Percentiles rank a stretch among this genome's conserved stretches.
phyloP scores from a whole-genome alignment of 2,888 invertebrate species.

The Lepidocyrtoides sp. region DNA sequence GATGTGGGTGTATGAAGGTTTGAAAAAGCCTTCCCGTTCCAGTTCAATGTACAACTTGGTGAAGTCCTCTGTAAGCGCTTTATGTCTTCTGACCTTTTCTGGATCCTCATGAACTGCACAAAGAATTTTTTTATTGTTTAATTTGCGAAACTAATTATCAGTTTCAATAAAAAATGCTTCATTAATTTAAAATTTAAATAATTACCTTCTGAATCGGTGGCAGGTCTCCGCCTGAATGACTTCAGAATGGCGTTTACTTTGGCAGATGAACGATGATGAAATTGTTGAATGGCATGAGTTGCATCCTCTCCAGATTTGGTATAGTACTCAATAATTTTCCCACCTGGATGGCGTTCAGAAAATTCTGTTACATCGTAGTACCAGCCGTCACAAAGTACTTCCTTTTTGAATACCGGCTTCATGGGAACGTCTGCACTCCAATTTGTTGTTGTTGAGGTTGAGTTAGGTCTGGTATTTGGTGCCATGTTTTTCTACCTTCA shows the following conservation, averaged over 20 bases:
- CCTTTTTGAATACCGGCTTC: too few relatives aligned
- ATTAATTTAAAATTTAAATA: not conserved
- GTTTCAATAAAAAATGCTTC: not conserved
- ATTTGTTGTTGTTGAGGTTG: too few relatives aligned
- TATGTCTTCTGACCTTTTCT: conserved; percentile 69
- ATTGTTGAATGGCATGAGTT: conserved; percentile 78
- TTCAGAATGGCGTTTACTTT: conserved; percentile 79
- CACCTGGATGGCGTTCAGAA: conserved; percentile 76
- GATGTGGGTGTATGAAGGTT: conserved; percentile 82
- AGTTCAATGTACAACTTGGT: conserved; percentile 81
- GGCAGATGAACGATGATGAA: conserved; percentile 78
- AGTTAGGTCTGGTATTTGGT: too few relatives aligned
- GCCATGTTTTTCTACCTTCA: too few relatives aligned
- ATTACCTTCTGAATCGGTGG: conserved; percentile 76
- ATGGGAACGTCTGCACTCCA: too few relatives aligned
- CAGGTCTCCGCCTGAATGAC: conserved; percentile 76
- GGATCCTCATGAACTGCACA: conserved; percentile 54
- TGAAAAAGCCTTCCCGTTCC: conserved; percentile 82
- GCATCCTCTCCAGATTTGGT: conserved; percentile 82
- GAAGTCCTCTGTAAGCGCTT: conserved; percentile 83
- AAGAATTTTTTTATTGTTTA: not conserved
- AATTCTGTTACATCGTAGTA: conserved; percentile 79
- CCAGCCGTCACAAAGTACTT: conserved; percentile 72
- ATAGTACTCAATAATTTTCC: conserved; percentile 82
- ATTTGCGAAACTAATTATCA: not conserved